These are phyloP conservation scores for Nycticebus coucang DNA, from an alignment of 2,113 vertebrate species.

Conservation along the genomic window DNA sequence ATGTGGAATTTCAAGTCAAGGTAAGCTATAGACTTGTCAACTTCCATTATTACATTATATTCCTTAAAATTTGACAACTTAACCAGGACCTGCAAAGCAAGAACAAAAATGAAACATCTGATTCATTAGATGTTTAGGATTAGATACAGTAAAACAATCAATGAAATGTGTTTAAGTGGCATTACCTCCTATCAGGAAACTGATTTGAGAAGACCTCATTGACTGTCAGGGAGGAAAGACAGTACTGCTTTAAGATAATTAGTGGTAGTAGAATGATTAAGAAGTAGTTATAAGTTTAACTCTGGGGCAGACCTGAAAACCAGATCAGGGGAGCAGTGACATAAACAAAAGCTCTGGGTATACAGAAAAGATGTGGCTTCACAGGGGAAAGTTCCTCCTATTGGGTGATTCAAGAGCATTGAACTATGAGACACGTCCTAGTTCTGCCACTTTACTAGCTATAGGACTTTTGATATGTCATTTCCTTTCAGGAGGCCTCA, in stretches of 20 bases:
- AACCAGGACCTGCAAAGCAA: not conserved
- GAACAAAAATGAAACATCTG: not conserved
- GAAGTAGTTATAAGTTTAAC: not conserved
- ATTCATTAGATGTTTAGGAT: not conserved
- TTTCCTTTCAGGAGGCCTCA: not conserved
- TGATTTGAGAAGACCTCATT: not conserved
- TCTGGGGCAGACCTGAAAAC: not conserved
- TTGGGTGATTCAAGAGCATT: not conserved
- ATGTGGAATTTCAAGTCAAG: not conserved
- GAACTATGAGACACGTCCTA: not conserved
- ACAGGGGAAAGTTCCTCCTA: not conserved
- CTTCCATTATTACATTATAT: not conserved
- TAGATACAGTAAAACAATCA: not conserved
- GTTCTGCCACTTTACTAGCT: not conserved
- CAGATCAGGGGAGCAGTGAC: not conserved
- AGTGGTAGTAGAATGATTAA: not conserved
- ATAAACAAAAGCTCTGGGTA: not conserved
- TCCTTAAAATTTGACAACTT: not conserved
- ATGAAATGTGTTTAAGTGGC: not conserved
- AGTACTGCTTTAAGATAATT: not conserved
- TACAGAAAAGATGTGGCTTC: not conserved
- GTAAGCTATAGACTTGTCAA: not conserved
- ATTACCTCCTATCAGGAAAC: not conserved
- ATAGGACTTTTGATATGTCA: not conserved
- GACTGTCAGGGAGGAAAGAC: not conserved